These are phyloP conservation scores for Bucco capensis DNA, from an alignment of 2,113 vertebrate genomes.

Conservation along the genomic window DNA sequence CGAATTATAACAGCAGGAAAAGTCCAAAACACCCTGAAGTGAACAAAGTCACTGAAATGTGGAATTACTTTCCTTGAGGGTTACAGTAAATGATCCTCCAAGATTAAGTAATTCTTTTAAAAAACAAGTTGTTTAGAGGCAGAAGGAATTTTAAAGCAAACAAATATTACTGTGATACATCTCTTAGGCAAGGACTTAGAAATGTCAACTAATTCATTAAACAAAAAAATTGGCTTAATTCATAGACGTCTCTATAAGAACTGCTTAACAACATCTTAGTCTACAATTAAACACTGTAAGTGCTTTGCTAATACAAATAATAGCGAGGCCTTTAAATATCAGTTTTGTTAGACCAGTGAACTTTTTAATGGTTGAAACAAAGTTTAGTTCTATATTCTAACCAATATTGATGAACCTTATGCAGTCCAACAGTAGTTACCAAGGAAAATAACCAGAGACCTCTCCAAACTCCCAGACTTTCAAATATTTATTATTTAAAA, in stretches of 20 bases:
- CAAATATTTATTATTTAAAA: background rate
- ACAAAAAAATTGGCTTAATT: conserved; percentile 6
- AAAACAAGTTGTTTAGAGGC: background rate
- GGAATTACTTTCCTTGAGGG: conserved; percentile 31
- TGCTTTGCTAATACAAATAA: background rate
- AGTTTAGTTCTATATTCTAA: background rate
- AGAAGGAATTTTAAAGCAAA: conserved; percentile 6
- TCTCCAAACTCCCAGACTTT: background rate
- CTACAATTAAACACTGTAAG: background rate
- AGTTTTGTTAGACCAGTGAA: background rate
- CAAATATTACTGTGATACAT: background rate
- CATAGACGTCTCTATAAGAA: background rate
- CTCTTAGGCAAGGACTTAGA: background rate
- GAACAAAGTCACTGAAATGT: conserved; percentile 39
- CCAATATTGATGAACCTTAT: background rate
- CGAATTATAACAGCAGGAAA: conserved; percentile 21
- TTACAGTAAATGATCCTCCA: conserved; percentile 23
- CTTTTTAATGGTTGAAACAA: background rate
- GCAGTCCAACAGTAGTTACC: background rate
- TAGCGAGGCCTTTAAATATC: background rate
- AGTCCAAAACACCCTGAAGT: background rate
- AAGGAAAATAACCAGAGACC: background rate
- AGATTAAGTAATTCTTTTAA: background rate
- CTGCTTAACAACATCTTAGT: background rate
- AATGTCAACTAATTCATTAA: background rate